A percentile compares a stretch with the other conserved stretches of the same genome.
Evolutionary conservation across 1,140 invertebrate genomes (phyloP).

Genomic region (Pseudomyrmex cubaensis): DNA sequence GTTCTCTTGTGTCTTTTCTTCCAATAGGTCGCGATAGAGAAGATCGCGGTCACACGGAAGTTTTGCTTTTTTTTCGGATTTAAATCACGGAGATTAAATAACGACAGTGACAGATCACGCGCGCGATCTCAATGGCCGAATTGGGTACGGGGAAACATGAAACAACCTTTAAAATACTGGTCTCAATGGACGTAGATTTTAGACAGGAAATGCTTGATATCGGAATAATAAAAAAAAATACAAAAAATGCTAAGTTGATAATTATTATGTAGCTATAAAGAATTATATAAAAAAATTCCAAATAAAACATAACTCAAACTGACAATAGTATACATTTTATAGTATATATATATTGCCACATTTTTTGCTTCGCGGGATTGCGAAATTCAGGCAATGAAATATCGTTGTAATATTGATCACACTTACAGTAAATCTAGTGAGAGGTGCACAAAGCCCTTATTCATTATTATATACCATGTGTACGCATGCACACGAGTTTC

Average conservation of each 20-base stretch:
- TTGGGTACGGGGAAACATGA: background rate
- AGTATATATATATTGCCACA: too few species aligned
- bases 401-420: constrained; percentile 11
- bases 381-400: background rate
- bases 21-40: background rate
- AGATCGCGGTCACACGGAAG: background rate
- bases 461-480: constrained; percentile 7
- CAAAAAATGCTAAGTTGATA: background rate
- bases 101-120: constrained; percentile 6
- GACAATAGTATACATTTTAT: background rate
- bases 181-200: background rate
- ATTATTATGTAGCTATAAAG: background rate
- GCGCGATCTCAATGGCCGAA: background rate
- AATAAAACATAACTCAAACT: background rate
- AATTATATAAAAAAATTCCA: background rate
- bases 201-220: background rate
- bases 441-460: background rate
- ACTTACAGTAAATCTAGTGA: constrained; percentile 8
- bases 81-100: constrained; percentile 45
- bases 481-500: background rate
- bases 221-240: background rate
- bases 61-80: background rate
- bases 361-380: background rate
- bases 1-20: background rate
- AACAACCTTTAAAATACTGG: background rate